Evolutionary conservation across 2,888 invertebrate genomes (phyloP).

Genomic region (Acleris cristana): DNA sequence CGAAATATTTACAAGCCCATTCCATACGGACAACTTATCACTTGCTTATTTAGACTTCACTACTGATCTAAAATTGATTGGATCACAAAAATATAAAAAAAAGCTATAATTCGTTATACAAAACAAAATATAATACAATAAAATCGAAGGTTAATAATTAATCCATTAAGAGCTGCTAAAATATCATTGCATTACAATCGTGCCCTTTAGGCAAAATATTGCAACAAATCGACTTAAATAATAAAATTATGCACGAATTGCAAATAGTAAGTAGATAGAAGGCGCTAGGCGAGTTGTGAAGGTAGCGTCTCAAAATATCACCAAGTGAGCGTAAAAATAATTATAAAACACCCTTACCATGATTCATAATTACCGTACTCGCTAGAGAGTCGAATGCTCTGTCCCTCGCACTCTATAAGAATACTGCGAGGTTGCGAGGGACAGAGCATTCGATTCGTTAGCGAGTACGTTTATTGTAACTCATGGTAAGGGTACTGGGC

Average conservation of each 20-base stretch:
- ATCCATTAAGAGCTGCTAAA: constrained; percentile 31
- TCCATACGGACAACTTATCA: constrained; percentile 44
- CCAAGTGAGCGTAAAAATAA: constrained; percentile 23
- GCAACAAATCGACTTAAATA: constrained; percentile 71
- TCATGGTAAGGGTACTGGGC: too few species aligned
- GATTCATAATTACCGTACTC: too few species aligned
- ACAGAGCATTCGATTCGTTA: too few species aligned
- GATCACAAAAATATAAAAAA: constrained; percentile 58
- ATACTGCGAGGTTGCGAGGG: too few species aligned
- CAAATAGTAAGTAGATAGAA: constrained; percentile 23
- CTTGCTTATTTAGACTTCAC: constrained; percentile 38
- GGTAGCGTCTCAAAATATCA: constrained; percentile 34
- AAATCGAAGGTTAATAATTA: constrained; percentile 57
- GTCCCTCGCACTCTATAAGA: too few species aligned
- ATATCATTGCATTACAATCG: constrained; percentile 43
- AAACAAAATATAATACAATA: constrained; percentile 63
- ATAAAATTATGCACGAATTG: constrained; percentile 65
- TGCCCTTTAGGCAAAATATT: constrained; percentile 76
- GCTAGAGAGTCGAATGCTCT: too few species aligned
- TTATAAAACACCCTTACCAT: too few species aligned
- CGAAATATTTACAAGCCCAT: constrained; percentile 69
- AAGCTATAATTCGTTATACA: constrained; percentile 60
- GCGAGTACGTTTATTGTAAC: too few species aligned
- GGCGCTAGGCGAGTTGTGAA: constrained; percentile 26
- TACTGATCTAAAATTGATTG: constrained; percentile 61